These are phyloP conservation scores for Clusia tigrina DNA, from an alignment of 2,888 invertebrate species.

Conservation along the genomic window DNA sequence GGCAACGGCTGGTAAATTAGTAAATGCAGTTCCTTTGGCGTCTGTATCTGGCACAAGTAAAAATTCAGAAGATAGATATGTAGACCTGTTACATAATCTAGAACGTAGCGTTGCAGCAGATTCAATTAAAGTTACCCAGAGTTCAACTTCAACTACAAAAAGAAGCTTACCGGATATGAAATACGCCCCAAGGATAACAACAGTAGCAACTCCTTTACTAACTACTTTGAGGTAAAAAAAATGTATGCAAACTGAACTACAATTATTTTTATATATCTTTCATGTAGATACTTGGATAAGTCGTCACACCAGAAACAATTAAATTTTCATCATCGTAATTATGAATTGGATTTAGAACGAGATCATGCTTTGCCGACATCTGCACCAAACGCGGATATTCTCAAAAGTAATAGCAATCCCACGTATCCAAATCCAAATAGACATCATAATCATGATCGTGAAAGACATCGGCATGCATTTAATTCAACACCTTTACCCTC, in stretches of 20 bases:
- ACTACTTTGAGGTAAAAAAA: slow-evolving; percentile 69
- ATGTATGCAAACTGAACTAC: too few relatives aligned
- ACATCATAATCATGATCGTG: slow-evolving; percentile 64
- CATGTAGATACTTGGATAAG: slow-evolving; percentile 55
- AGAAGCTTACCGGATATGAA: slow-evolving; percentile 72
- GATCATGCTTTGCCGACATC: slow-evolving; percentile 79
- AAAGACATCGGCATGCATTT: slow-evolving; percentile 56
- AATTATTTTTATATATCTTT: too few relatives aligned
- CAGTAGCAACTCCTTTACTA: slow-evolving; percentile 70
- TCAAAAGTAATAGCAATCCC: slow-evolving; percentile 79
- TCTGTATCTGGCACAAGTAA: slow-evolving; percentile 27
- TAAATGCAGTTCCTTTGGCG: slow-evolving; percentile 27
- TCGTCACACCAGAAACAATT: slow-evolving; percentile 57
- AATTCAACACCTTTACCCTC: slow-evolving; percentile 63
- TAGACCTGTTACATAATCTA: slow-evolving; percentile 69
- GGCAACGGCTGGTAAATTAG: slow-evolving; percentile 27
- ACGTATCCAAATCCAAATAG: slow-evolving; percentile 78
- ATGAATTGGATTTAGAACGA: slow-evolving; percentile 76
- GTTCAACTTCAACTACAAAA: slow-evolving; percentile 72
- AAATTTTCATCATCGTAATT: slow-evolving; percentile 64
- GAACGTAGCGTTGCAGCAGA: slow-evolving; percentile 75
- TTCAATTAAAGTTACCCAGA: slow-evolving; percentile 75
- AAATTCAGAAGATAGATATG: slow-evolving; percentile 56
- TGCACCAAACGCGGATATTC: slow-evolving; percentile 79
- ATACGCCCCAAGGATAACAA: slow-evolving; percentile 70